Percentiles rank a stretch among this genome's conserved stretches.
Evolutionary conservation across 2,113 vertebrate species (phyloP).

Genomic region (Hydrolagus affinis): DNA sequence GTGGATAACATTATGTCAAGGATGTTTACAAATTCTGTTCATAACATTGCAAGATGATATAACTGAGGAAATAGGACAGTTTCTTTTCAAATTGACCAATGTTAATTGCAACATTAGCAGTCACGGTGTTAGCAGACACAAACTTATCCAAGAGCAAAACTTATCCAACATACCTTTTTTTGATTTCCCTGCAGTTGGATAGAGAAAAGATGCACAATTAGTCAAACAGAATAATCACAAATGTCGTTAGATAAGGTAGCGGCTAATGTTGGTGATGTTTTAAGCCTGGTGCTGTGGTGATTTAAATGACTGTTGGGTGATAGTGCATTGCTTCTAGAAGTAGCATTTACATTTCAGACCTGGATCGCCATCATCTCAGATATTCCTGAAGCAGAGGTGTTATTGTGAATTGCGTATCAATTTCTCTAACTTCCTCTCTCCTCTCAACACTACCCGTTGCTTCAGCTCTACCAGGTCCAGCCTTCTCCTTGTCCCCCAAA

Average conservation of each 20-base stretch:
- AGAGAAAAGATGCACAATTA: constrained; percentile 6
- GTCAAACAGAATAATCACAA: neutral
- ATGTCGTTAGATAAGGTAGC: neutral
- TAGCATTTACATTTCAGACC: too few relatives aligned
- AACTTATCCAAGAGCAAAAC: neutral
- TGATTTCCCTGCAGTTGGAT: constrained; percentile 35
- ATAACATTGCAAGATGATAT: neutral
- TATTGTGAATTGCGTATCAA: too few relatives aligned
- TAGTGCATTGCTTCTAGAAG: too few relatives aligned
- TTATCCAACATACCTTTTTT: constrained; percentile 36
- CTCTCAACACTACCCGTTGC: too few relatives aligned
- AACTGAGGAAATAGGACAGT: neutral
- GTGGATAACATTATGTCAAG: neutral
- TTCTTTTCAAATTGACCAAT: neutral
- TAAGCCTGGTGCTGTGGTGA: too few relatives aligned
- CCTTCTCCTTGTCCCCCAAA: too few relatives aligned
- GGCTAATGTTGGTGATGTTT: neutral
- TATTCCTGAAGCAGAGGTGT: too few relatives aligned
- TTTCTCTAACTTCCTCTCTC: too few relatives aligned
- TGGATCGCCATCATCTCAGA: too few relatives aligned
- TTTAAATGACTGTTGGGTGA: too few relatives aligned
- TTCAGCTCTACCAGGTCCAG: too few relatives aligned
- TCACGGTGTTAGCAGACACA: neutral
- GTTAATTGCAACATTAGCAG: neutral
- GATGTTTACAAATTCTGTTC: neutral